Evolutionary conservation across 2,797 vertebrate genomes (phyloP).

Genomic region (Lacerta viridis): DNA sequence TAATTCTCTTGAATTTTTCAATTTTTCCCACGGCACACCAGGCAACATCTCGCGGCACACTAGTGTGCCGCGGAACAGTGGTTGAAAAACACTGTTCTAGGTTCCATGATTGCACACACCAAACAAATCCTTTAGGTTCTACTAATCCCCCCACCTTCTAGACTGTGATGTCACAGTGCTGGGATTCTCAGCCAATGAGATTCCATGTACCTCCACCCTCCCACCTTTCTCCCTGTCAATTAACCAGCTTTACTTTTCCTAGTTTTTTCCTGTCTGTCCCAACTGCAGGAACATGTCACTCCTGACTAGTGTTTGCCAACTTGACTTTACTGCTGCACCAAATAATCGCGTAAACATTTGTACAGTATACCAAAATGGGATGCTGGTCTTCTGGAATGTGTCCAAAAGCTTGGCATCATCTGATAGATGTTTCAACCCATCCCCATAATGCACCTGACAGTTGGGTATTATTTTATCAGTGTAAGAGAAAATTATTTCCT

Average conservation of each 20-base stretch:
- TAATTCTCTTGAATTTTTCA: no score
- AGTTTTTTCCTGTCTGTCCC: not conserved
- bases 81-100: no score
- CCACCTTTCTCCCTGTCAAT: not conserved
- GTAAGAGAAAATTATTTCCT: conserved; percentile 39
- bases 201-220: not conserved
- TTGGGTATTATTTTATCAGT: not conserved
- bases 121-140: no score
- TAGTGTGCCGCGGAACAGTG: no score
- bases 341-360: not conserved
- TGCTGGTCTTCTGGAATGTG: not conserved
- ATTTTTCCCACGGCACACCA: no score
- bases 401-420: conserved; percentile 11
- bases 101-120: no score
- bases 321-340: not conserved
- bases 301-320: not conserved
- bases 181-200: not conserved
- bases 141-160: not conserved
- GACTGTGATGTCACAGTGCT: not conserved
- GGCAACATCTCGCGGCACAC: no score
- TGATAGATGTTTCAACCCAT: conserved; percentile 15
- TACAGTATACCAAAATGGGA: not conserved
- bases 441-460: conserved; percentile 19
- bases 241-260: not conserved
- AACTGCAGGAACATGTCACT: not conserved